Base-by-base conservation (phyloP, 92 coral and sea anemone species). In the Zoanthus sociatus region DNA sequence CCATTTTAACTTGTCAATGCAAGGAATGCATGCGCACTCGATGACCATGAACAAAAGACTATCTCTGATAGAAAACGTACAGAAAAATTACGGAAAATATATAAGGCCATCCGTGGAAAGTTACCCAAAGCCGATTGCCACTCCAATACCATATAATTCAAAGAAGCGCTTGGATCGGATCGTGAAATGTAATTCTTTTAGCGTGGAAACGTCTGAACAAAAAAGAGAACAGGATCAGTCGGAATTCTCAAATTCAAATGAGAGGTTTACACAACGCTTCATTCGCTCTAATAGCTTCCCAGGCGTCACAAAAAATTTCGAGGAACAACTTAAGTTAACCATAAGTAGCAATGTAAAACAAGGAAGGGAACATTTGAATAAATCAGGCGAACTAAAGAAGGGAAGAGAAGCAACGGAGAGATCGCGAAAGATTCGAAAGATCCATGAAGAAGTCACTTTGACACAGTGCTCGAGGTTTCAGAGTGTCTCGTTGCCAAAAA, bases 281-380 rank as follows among this genome's bases (percentile, higher is more conserved):
- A 16, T 30, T 78, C 83, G 83, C 9, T 78, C 84, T n/a, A 78
- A 78, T n/a, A 78, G 84, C n/a, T 32, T 13, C 46, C 84, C 84
- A 61, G 33, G 61, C 71, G 46, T 42, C 33, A 63, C 6, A 51
- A 14, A 42, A 56, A 45, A 61, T 78, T 67, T 42, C 26, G 8
- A 60, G 71, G 61, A 78, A 21, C 58, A 61, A 42, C 55, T 7
- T 26, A 32, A 30, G 72, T 37, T n/a, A 61, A 17, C 20, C 3
- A 8, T 63, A 31, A 44, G 30, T 12, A 63, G 54, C 9, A 17
- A 53, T 58, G 32, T 10, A 42, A 42, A 45, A 18, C 37, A 21
- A 15, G 6, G 54, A 15, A 37, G 8, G 33, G 72, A 58, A 46
- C 53, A 46, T 45, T 78, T 31, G 84, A 78, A 33, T 15, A 78